Evolutionary conservation across 2,888 invertebrate species (phyloP).

Genomic region (Leptopterna dolabrata): DNA sequence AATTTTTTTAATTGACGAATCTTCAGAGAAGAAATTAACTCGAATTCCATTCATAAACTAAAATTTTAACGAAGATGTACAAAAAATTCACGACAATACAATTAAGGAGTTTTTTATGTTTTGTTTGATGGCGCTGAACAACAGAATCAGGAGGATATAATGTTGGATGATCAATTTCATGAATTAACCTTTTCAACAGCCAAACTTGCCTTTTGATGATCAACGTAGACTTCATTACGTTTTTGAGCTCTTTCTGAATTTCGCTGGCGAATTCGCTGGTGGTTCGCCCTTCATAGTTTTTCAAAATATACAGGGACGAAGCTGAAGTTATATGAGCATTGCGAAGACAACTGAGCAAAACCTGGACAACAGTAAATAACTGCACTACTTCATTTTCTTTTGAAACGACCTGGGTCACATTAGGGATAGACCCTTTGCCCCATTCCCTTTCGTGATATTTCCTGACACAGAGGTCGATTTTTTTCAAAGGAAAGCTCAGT

Average conservation of each 20-base stretch:
- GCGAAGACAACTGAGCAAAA: not conserved
- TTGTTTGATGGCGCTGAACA: not conserved
- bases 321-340: not conserved
- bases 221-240: not conserved
- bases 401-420: not conserved
- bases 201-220: not conserved
- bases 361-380: not conserved
- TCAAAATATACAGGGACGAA: not conserved
- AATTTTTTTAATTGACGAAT: no score
- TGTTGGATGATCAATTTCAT: not conserved
- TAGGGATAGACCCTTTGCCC: slow-evolving; percentile 50
- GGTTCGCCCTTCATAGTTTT: not conserved
- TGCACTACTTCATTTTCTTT: not conserved
- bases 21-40: no score
- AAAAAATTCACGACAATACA: no score
- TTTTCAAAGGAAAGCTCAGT: slow-evolving; percentile 57
- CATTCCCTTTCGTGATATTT: slow-evolving; percentile 60
- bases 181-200: not conserved
- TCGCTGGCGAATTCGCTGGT: no score
- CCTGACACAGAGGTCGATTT: slow-evolving; percentile 57
- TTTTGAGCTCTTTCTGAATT: not conserved
- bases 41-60: no score
- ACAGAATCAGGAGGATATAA: not conserved
- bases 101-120: no score
- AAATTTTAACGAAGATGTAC: no score